phyloP scores from a whole-genome alignment of 2,888 invertebrate species.

The Helleia helle region DNA sequence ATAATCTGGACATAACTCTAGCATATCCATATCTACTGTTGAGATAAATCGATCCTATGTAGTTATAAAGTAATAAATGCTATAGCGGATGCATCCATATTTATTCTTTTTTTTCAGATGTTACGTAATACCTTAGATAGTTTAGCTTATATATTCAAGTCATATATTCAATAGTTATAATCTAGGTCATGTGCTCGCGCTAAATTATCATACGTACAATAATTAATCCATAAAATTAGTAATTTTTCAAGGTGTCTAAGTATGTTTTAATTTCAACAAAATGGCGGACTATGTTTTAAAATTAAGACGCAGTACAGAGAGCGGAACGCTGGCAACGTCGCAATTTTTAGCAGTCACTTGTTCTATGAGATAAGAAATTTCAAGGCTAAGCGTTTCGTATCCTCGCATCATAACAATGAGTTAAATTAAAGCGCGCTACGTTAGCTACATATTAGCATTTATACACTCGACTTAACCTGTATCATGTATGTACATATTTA shows the following conservation, averaged over 20 bases:
- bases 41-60: slow-evolving; percentile 27
- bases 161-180: not conserved
- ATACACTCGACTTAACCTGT: not conserved
- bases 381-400: slow-evolving; percentile 61
- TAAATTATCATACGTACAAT: not conserved
- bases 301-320: slow-evolving; percentile 61
- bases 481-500: too few species aligned
- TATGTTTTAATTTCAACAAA: slow-evolving; percentile 40
- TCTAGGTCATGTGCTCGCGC: not conserved
- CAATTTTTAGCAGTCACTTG: slow-evolving; percentile 44
- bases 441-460: not conserved
- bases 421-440: slow-evolving; percentile 22
- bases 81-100: slow-evolving; percentile 32
- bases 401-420: slow-evolving; percentile 52
- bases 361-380: slow-evolving; percentile 61
- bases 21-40: slow-evolving; percentile 37
- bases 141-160: slow-evolving; percentile 2
- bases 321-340: slow-evolving; percentile 65
- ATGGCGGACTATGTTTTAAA: slow-evolving; percentile 53
- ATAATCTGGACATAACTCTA: slow-evolving; percentile 36
- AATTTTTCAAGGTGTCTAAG: not conserved
- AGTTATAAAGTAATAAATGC: slow-evolving; percentile 28
- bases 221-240: not conserved
- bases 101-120: slow-evolving; percentile 25
- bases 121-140: slow-evolving; percentile 25